phyloP scores from a whole-genome alignment of 2,888 invertebrate genomes.

The Lasioglossum malachurum region DNA sequence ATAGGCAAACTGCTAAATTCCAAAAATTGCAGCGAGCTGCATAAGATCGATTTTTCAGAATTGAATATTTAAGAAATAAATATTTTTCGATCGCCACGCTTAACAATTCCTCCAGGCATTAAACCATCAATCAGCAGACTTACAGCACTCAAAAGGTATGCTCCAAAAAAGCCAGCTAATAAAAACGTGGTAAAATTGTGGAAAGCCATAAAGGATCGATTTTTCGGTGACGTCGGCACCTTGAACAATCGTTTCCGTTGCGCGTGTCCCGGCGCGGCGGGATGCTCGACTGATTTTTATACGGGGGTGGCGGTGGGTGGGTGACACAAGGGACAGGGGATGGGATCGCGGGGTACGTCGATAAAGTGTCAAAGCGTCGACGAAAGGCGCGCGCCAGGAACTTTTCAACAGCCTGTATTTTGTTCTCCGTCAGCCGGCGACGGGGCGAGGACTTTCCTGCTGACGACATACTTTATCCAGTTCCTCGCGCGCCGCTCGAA shows the following conservation, averaged over 20 bases:
- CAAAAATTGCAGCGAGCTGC: background rate
- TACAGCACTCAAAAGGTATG: too few relatives aligned
- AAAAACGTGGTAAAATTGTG: too few relatives aligned
- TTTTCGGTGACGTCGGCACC: background rate
- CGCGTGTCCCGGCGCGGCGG: conserved; percentile 10
- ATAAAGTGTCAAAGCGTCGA: conserved; percentile 68
- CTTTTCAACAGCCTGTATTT: conserved; percentile 71
- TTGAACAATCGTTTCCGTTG: background rate
- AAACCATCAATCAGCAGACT: too few relatives aligned
- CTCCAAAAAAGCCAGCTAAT: too few relatives aligned
- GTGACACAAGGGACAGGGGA: background rate
- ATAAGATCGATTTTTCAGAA: too few relatives aligned
- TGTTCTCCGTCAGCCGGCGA: conserved; percentile 62
- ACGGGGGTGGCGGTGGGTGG: background rate
- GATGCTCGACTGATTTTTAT: conserved; percentile 30
- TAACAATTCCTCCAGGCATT: too few relatives aligned
- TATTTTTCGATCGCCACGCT: too few relatives aligned
- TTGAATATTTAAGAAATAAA: too few relatives aligned
- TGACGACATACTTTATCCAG: conserved; percentile 68
- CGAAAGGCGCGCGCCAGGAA: conserved; percentile 64
- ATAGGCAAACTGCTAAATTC: background rate
- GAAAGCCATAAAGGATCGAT: background rate
- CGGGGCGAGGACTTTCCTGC: conserved; percentile 49
- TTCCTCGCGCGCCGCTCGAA: conserved; percentile 22
- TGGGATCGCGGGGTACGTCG: conserved; percentile 46